A percentile compares a stretch with the other conserved stretches of the same genome.
Conservation (phyloP, 2,888 invertebrate species). For the Hybos culiciformis region DNA sequence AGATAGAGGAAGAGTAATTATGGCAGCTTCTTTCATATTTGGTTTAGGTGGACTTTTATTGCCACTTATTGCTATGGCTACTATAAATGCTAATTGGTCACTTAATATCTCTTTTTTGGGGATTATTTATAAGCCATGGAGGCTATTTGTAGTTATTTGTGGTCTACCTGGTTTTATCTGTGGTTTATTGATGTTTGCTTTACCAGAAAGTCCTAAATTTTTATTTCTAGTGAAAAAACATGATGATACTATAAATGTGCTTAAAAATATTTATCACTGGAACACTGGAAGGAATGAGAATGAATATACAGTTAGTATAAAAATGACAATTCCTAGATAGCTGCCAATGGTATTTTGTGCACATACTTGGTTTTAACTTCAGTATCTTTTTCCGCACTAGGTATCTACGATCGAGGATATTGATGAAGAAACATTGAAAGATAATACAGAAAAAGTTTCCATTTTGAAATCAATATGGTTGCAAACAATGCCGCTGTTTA, state of each 20-base stretch:
- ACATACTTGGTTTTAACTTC: too few relatives aligned
- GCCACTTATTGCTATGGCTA: constrained; percentile 18
- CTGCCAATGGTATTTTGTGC: too few relatives aligned
- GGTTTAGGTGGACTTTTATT: constrained; percentile 17
- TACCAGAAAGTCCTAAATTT: constrained; percentile 23
- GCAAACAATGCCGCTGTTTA: too few relatives aligned
- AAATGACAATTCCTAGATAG: too few relatives aligned
- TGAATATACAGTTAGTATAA: background rate
- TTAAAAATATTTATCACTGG: constrained; percentile 13
- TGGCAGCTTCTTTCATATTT: constrained; percentile 19
- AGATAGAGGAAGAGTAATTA: constrained; percentile 28
- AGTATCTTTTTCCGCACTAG: too few relatives aligned
- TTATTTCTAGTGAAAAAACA: constrained; percentile 14
- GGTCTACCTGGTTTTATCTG: constrained; percentile 17
- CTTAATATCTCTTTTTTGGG: constrained; percentile 13
- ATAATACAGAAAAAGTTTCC: too few relatives aligned
- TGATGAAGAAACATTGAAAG: too few relatives aligned
- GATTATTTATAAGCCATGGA: constrained; percentile 19
- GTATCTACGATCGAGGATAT: too few relatives aligned
- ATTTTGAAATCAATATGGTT: too few relatives aligned
- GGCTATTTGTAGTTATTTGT: constrained; percentile 18
- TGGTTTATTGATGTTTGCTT: constrained; percentile 12
- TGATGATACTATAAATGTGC: constrained; percentile 14
- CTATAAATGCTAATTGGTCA: constrained; percentile 18
- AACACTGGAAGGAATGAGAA: constrained; percentile 12